Percentiles rank a stretch among this genome's conserved stretches.
These are phyloP conservation scores for Spodoptera littoralis DNA, from an alignment of 2,888 invertebrate genomes.

Conservation along the genomic window DNA sequence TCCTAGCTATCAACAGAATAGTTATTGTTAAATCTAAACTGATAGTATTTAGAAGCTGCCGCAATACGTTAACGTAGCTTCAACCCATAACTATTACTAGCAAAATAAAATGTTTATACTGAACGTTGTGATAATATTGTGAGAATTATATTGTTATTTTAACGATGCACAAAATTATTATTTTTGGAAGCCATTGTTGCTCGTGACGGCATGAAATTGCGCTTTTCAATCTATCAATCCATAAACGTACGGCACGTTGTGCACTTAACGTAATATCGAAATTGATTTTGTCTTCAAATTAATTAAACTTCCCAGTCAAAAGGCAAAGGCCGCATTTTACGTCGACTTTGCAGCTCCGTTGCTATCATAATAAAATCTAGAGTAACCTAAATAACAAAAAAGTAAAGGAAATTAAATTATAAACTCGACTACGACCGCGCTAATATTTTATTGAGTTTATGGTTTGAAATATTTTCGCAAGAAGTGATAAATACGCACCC, in stretches of 20 bases:
- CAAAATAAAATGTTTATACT: conserved; percentile 8
- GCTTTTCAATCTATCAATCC: background rate
- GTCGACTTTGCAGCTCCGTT: background rate
- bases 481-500: conserved; percentile 43
- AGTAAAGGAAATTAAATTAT: conserved; percentile 30
- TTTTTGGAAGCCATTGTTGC: conserved; percentile 9
- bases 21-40: too few relatives aligned
- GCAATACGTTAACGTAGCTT: too few relatives aligned
- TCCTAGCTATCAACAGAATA: too few relatives aligned
- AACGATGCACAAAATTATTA: conserved; percentile 13
- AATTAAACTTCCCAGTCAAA: too few relatives aligned
- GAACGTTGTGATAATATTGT: conserved; percentile 3
- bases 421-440: conserved; percentile 15
- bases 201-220: conserved; percentile 2
- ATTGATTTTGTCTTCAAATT: too few relatives aligned
- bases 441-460: conserved; percentile 33
- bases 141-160: conserved; percentile 6
- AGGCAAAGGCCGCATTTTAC: too few relatives aligned
- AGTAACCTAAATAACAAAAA: conserved; percentile 22
- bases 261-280: background rate
- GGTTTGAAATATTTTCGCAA: conserved; percentile 34
- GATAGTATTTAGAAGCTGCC: too few relatives aligned
- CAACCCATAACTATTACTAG: conserved; percentile 6
- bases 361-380: conserved; percentile 12
- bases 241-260: too few relatives aligned